Percentiles rank a stretch among this genome's conserved stretches.
Evolutionary conservation across 2,113 vertebrate species (phyloP).

Genomic region (Galbula dea): DNA sequence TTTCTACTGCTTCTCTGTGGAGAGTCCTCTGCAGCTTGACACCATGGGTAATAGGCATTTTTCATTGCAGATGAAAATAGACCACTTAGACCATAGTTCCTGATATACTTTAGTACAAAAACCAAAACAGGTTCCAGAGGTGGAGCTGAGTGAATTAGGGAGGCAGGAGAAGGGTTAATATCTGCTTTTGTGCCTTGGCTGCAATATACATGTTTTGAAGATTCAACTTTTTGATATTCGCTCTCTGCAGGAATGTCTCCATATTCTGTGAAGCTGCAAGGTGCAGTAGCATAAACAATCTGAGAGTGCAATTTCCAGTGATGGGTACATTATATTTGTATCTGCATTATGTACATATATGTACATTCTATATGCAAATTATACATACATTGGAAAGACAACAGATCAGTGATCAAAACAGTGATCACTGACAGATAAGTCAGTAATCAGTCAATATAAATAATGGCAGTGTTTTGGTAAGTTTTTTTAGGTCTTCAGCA

Average conservation of each 20-base stretch:
- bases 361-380: background rate
- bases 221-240: background rate
- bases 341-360: background rate
- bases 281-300: background rate
- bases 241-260: background rate
- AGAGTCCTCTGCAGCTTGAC: background rate
- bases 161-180: background rate
- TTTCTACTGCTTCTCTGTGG: background rate
- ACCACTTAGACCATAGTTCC: background rate
- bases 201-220: background rate
- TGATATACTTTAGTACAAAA: background rate
- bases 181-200: background rate
- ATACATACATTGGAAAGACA: background rate
- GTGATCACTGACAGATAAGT: background rate
- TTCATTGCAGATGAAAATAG: background rate
- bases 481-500: background rate
- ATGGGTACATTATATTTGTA: rapidly evolving
- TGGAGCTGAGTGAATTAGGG: background rate
- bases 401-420: background rate
- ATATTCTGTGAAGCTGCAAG: background rate
- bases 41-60: background rate
- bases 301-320: background rate
- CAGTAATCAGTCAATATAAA: background rate
- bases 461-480: background rate
- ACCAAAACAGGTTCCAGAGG: background rate